Conservation (phyloP, 1,140 invertebrate species). For the Paramacrobiotus metropolitanus region DNA sequence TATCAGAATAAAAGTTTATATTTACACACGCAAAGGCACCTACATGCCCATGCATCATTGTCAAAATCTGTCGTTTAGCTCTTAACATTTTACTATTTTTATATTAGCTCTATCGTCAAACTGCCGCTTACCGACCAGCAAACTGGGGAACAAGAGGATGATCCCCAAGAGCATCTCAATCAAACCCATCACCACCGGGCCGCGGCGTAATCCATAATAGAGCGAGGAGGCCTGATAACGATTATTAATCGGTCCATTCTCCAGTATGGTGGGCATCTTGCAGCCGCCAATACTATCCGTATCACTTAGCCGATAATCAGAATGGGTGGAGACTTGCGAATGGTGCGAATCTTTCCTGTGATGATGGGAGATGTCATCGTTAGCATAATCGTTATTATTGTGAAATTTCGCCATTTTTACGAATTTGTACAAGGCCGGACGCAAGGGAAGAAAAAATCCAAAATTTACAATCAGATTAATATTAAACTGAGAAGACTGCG, state of each 20-base stretch:
- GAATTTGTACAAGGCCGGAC: too few relatives aligned
- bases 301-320: not conserved
- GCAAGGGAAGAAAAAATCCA: too few relatives aligned
- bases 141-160: not conserved
- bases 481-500: too few relatives aligned
- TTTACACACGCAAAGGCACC: too few relatives aligned
- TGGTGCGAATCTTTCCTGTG: not conserved
- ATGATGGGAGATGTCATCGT: not conserved
- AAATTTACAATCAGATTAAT: too few relatives aligned
- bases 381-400: not conserved
- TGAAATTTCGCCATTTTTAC: not conserved
- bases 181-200: not conserved
- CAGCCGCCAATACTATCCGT: not conserved
- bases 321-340: not conserved
- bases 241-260: not conserved
- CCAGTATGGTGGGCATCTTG: not conserved
- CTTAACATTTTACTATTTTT: too few relatives aligned
- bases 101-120: too few relatives aligned
- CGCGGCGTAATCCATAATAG: not conserved
- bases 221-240: constrained; percentile 1
- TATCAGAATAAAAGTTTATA: too few relatives aligned
- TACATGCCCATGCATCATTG: too few relatives aligned
- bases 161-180: constrained; percentile 2
- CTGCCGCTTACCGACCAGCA: not conserved
- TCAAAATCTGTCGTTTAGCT: not conserved